Conservation (phyloP, 2,797 vertebrate species). For the Halcyon leucocephala region DNA sequence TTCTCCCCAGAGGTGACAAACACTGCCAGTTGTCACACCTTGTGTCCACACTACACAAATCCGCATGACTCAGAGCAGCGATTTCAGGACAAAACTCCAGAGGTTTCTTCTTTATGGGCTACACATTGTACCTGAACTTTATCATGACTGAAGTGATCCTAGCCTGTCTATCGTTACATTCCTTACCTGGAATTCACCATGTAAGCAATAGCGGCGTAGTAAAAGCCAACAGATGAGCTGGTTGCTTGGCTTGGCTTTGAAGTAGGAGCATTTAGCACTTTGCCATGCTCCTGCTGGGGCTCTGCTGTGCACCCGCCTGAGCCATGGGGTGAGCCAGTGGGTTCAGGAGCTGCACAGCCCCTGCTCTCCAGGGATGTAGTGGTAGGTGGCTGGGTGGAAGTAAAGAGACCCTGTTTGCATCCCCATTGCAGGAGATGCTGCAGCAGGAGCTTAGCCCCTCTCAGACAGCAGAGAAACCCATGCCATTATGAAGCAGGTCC, state of each 20-base stretch:
- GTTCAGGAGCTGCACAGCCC: constrained; percentile 62
- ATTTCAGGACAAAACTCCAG: not conserved
- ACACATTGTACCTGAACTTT: not conserved
- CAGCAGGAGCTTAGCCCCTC: not conserved
- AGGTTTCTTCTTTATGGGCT: not conserved
- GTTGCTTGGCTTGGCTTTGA: constrained; percentile 71
- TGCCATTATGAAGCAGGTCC: rapidly evolving
- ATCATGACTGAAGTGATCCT: rapidly evolving
- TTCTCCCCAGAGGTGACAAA: not conserved
- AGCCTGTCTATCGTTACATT: not conserved
- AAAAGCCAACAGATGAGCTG: constrained; percentile 53
- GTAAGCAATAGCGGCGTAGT: not conserved
- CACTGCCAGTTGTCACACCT: rapidly evolving
- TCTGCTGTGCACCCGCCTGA: constrained; percentile 43
- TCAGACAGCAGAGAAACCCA: not conserved
- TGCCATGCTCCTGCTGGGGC: constrained; percentile 65
- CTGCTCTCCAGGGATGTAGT: not conserved
- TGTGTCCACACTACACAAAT: rapidly evolving
- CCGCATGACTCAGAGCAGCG: not conserved
- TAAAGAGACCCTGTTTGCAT: not conserved
- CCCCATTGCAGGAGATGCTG: not conserved
- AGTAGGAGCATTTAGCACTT: constrained; percentile 72
- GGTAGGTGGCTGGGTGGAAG: not conserved
- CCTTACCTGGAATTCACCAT: constrained; percentile 9
- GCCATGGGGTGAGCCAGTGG: constrained; percentile 72